These are phyloP conservation scores for Halcyon badia DNA, from an alignment of 2,797 vertebrate genomes.

Conservation along the genomic window DNA sequence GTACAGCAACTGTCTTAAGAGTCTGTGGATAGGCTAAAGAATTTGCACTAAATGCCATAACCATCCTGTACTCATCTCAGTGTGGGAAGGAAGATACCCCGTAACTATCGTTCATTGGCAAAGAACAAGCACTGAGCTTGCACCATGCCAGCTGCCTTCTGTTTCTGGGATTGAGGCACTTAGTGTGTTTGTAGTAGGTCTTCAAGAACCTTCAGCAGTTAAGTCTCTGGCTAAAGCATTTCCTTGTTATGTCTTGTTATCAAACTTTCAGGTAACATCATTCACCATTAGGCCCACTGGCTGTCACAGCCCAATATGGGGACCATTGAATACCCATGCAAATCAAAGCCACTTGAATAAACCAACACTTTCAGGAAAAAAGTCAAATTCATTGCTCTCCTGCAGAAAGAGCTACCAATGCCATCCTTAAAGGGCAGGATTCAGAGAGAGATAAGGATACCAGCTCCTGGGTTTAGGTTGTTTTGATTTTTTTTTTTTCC, in stretches of 20 bases:
- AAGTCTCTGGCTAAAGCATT: background rate
- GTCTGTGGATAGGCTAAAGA: background rate
- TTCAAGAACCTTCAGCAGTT: background rate
- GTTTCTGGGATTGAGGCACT: background rate
- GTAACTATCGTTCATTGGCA: rapidly evolving
- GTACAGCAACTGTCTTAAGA: background rate
- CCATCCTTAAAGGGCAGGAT: background rate
- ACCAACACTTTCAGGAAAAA: background rate
- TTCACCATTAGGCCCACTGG: background rate
- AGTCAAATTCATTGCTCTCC: background rate
- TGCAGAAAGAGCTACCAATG: background rate
- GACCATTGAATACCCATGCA: background rate
- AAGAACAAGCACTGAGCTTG: background rate
- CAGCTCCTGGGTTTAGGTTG: background rate
- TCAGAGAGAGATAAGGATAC: background rate
- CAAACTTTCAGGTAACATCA: background rate
- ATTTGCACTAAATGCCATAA: rapidly evolving
- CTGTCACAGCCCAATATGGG: rapidly evolving
- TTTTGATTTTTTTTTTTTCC: too few relatives aligned
- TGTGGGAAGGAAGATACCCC: rapidly evolving
- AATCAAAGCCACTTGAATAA: background rate
- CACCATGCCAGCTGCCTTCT: rapidly evolving
- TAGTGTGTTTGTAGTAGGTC: background rate
- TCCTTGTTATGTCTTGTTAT: background rate
- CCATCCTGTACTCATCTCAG: background rate